These are phyloP conservation scores for Machimus atricapillus DNA, from an alignment of 2,888 invertebrate genomes.

Conservation along the genomic window DNA sequence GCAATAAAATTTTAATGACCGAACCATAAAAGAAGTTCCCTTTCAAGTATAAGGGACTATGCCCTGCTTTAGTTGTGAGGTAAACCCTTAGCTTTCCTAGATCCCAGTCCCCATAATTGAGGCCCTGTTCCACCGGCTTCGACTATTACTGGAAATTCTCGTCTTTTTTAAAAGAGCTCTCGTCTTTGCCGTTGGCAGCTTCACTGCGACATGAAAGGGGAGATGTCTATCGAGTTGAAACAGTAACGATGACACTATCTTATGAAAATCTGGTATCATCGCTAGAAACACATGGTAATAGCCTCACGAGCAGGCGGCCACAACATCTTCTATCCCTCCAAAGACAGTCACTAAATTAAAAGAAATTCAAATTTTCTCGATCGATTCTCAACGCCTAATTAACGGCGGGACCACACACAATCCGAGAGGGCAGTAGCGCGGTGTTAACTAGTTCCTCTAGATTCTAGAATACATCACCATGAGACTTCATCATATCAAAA, in stretches of 20 bases:
- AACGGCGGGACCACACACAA: constrained; percentile 14
- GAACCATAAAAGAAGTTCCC: constrained; percentile 23
- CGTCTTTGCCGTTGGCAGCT: not conserved
- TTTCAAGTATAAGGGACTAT: not conserved
- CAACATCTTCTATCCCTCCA: not conserved
- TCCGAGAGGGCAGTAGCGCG: not conserved
- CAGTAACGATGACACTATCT: constrained; percentile 21
- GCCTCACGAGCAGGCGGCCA: not conserved
- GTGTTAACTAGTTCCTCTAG: constrained; percentile 26
- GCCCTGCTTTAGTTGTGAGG: not conserved
- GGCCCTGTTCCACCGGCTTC: not conserved
- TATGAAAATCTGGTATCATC: constrained; percentile 5
- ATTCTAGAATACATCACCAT: constrained; percentile 22
- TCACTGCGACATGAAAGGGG: not conserved
- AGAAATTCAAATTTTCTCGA: constrained; percentile 30
- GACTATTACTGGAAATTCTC: constrained; percentile 9
- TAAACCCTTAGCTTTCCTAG: not conserved
- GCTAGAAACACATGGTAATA: constrained; percentile 19
- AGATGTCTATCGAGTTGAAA: constrained; percentile 9
- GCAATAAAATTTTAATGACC: constrained; percentile 24
- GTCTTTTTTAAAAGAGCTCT: not conserved
- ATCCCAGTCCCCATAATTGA: not conserved
- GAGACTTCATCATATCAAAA: constrained; percentile 1
- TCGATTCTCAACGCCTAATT: constrained; percentile 32
- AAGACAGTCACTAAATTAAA: constrained; percentile 18